Conservation (phyloP, 2,797 vertebrate genomes). For the Peromyscus attwateri region DNA sequence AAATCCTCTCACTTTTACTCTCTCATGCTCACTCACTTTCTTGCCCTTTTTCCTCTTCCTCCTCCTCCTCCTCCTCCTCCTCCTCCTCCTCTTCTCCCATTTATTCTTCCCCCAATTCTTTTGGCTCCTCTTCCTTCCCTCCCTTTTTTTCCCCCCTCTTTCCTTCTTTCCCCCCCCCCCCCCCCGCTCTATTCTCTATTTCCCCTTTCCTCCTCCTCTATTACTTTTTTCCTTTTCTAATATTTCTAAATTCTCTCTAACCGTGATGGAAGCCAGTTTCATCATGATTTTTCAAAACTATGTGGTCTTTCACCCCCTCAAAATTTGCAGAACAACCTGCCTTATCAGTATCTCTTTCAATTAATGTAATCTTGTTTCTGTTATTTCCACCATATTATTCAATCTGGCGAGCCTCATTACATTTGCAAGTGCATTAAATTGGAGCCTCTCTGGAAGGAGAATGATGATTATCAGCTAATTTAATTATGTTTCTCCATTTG, state of each 20-base stretch:
- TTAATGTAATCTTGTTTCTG: conserved; percentile 92
- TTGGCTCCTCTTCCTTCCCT: not conserved
- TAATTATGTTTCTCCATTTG: conserved; percentile 90
- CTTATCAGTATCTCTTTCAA: conserved; percentile 90
- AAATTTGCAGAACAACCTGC: conserved; percentile 76
- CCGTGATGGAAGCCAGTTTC: conserved; percentile 72
- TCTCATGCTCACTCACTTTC: not conserved
- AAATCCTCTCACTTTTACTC: not conserved
- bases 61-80: not conserved
- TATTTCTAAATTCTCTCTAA: conserved; percentile 26
- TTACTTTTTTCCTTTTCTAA: not conserved
- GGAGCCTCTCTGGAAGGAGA: conserved; percentile 87
- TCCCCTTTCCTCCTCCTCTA: not conserved
- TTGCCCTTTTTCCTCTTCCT: too few relatives aligned
- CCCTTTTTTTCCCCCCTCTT: not conserved
- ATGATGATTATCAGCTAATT: conserved; percentile 91
- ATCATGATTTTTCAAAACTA: conserved; percentile 78
- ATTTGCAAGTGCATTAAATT: conserved; percentile 89
- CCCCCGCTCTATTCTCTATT: not conserved
- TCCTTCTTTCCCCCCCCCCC: too few relatives aligned
- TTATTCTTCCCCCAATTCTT: too few relatives aligned
- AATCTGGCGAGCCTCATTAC: conserved; percentile 89
- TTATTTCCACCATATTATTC: conserved; percentile 89
- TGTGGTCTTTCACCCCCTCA: conserved; percentile 52
- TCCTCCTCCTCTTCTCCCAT: not conserved